Base-by-base conservation (phyloP, 2,888 invertebrate species). In the Pammene aurita region DNA sequence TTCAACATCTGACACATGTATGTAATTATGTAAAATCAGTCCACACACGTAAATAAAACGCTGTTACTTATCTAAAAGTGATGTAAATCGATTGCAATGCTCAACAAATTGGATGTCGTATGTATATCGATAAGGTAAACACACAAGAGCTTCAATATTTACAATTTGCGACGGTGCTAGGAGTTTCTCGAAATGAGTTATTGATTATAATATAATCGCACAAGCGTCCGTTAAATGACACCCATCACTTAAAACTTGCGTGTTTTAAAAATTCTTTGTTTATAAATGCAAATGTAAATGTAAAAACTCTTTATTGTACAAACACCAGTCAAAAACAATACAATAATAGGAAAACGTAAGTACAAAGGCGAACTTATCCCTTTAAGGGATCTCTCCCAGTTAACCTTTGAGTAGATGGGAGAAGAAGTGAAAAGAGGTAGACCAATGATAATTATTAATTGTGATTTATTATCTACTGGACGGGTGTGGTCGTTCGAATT, bases 21-120 rank as follows among this genome's bases (percentile, higher is more conserved):
- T 18, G 6, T 50, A 52, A 52, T 54, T 34, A 54, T 54, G 34
- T 34, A 34, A 5, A 54, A 54, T 54, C 26, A 13, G 18, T 7
- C 26, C 48, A 63, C 58, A 57, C 61, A 54, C 46, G 63, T 70
- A 65, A 41, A 52, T 41, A 41, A 58, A 66, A 61, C 42, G 54
- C 65, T 71, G 55, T 61, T 67, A 70, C 72, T 73, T 74, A 77
- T 76, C 76, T 74, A 44, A 65, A 76, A 74, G 26, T 77, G 72
- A 76, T 77, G 75, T 54, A 65, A 78, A 77, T 77, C 74, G 73
- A 76, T 75, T 78, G 26, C 14, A 66, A 52, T 57, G 62, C 66
- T 55, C 38, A 48, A 57, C 55, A 60, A 61, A 66, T 65, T 65
- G 56, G 55, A 34, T 38, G 57, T 50, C 52, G 56, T 56, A 55